phyloP scores from a whole-genome alignment of 2,888 invertebrate species.

The Pyrrhia umbra region DNA sequence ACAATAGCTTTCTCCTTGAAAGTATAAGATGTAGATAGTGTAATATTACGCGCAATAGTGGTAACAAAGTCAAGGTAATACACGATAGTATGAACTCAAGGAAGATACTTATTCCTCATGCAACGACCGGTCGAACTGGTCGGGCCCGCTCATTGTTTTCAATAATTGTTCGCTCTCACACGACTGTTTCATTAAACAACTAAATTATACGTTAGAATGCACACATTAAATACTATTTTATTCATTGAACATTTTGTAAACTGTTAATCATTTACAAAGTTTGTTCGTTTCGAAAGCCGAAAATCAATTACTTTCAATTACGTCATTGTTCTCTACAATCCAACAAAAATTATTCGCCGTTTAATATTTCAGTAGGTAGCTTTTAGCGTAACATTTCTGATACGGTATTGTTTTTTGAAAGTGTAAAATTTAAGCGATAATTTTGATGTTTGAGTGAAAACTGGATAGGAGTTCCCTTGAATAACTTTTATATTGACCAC shows the following conservation, averaged over 20 bases:
- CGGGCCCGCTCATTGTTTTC: conserved; percentile 53
- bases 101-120: conserved; percentile 43
- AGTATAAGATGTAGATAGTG: conserved; percentile 26
- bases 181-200: conserved; percentile 34
- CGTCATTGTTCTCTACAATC: conserved; percentile 22
- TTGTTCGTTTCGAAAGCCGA: conserved; percentile 44
- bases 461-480: too few relatives aligned
- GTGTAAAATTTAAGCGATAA: neutral
- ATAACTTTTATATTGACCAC: too few relatives aligned
- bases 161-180: conserved; percentile 58
- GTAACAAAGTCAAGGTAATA: conserved; percentile 61
- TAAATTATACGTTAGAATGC: conserved; percentile 48
- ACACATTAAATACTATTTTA: conserved; percentile 12
- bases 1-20: conserved; percentile 8
- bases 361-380: conserved; percentile 21
- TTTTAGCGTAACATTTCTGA: conserved; percentile 18
- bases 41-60: conserved; percentile 23
- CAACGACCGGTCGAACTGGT: conserved; percentile 54
- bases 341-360: conserved; percentile 20
- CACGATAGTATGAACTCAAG: conserved; percentile 33
- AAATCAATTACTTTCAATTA: conserved; percentile 32
- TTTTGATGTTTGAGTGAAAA: too few relatives aligned
- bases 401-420: conserved; percentile 19
- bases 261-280: conserved; percentile 23
- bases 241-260: conserved; percentile 19